A percentile compares a stretch with the other conserved stretches of the same genome.
Conservation (phyloP, 2,113 vertebrate species). For the Forbesichthys papilliferus region DNA sequence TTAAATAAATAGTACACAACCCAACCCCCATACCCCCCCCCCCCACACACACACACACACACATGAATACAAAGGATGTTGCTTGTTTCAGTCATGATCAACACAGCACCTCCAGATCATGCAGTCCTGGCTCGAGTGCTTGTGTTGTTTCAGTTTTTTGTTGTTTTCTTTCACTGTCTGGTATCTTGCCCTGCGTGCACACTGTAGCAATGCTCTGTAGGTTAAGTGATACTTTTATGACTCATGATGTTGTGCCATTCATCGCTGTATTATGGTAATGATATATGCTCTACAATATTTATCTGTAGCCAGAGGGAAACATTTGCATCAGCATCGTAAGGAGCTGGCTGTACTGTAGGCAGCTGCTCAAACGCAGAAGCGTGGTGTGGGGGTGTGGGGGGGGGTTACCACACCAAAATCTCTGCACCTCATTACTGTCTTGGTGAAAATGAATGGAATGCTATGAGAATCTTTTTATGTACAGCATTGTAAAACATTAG, state of each 20-base stretch:
- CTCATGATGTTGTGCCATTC: slow-evolving; percentile 40
- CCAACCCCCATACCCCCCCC: no score
- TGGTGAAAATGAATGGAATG: slow-evolving; percentile 27
- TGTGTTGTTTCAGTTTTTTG: not conserved
- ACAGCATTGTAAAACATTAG: slow-evolving; percentile 26
- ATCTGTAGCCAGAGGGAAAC: slow-evolving; percentile 56
- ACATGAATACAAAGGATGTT: no score
- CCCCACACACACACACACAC: no score
- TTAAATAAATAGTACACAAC: no score
- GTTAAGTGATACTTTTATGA: slow-evolving; percentile 52
- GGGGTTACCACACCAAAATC: slow-evolving; percentile 35
- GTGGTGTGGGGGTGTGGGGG: not conserved
- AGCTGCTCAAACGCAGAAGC: slow-evolving; percentile 25
- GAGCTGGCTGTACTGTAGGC: slow-evolving; percentile 28
- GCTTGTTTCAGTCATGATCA: no score
- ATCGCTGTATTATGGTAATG: slow-evolving; percentile 65
- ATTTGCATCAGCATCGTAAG: slow-evolving; percentile 44
- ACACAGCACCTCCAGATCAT: not conserved
- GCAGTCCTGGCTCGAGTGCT: not conserved
- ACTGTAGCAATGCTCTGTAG: slow-evolving; percentile 14
- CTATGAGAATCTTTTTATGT: slow-evolving; percentile 34
- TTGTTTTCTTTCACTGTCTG: slow-evolving; percentile 1
- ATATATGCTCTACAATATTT: slow-evolving; percentile 64
- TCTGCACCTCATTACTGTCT: slow-evolving; percentile 23
- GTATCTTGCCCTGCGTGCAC: slow-evolving; percentile 11